Conservation (phyloP, 2,888 invertebrate genomes). For the Parochlus steinenii region DNA sequence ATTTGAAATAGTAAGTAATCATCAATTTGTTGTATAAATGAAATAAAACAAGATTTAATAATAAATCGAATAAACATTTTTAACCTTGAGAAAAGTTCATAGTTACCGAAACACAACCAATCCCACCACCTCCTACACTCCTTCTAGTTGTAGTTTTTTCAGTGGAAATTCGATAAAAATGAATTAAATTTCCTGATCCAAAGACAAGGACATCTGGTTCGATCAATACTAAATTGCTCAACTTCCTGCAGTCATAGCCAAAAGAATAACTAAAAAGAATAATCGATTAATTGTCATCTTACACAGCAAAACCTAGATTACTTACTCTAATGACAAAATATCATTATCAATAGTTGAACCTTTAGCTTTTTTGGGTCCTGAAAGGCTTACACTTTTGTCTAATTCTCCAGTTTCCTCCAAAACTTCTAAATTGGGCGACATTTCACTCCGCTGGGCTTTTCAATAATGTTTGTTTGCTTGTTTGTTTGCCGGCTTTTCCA, state of each 20-base stretch:
- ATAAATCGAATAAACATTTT: background rate
- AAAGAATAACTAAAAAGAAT: conserved; percentile 50
- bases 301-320: too few species aligned
- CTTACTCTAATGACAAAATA: conserved; percentile 11
- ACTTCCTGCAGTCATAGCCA: conserved; percentile 68
- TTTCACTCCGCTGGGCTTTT: too few species aligned
- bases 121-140: conserved; percentile 59
- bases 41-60: background rate
- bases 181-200: conserved; percentile 65
- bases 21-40: conserved; percentile 10
- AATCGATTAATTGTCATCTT: conserved; percentile 15
- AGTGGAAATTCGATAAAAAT: conserved; percentile 53
- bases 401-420: too few species aligned
- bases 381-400: too few species aligned
- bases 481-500: too few species aligned
- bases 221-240: conserved; percentile 62
- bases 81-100: conserved; percentile 6
- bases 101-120: conserved; percentile 62
- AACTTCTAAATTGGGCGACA: too few species aligned
- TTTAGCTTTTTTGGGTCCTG: too few species aligned
- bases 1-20: conserved; percentile 8
- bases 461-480: too few species aligned
- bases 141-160: conserved; percentile 51
- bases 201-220: conserved; percentile 60
- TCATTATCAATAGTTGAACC: conserved; percentile 10